Evolutionary conservation across 2,797 vertebrate genomes (phyloP).

Genomic region (Pelochelys cantorii): DNA sequence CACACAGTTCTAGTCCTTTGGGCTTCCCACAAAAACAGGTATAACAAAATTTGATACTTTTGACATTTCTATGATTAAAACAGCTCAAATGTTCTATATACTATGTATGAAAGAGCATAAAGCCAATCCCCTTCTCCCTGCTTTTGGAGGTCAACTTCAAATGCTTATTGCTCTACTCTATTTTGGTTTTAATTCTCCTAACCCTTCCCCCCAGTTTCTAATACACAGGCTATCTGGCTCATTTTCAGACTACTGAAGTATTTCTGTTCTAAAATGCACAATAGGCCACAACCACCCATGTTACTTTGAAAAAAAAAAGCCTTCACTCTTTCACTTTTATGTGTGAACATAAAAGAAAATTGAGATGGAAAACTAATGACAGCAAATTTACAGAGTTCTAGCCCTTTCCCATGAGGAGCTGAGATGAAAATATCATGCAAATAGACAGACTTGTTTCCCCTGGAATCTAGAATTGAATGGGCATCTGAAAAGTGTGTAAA

Average conservation of each 20-base stretch:
- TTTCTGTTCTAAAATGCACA: slow-evolving; percentile 51
- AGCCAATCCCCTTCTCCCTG: not conserved
- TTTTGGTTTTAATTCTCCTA: slow-evolving; percentile 50
- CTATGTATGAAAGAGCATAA: not conserved
- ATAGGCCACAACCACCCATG: slow-evolving; percentile 44
- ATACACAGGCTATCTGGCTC: slow-evolving; percentile 50
- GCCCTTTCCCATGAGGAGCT: not conserved
- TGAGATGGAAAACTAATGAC: not conserved
- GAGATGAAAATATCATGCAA: not conserved
- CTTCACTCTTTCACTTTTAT: slow-evolving; percentile 11
- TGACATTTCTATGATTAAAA: not conserved
- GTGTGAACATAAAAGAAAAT: slow-evolving; percentile 29
- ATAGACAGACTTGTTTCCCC: not conserved
- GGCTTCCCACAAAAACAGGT: not conserved
- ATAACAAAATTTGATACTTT: slow-evolving; percentile 29
- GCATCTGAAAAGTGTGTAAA: not conserved
- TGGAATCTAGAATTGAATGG: not conserved
- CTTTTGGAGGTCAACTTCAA: slow-evolving; percentile 59
- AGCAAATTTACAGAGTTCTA: not conserved
- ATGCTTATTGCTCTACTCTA: slow-evolving; percentile 36
- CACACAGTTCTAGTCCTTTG: not conserved
- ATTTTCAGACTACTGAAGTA: slow-evolving; percentile 65
- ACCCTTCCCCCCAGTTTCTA: not conserved
- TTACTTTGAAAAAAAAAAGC: slow-evolving; percentile 1
- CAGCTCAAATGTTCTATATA: not conserved